These are phyloP conservation scores for Melikaiella ostensackeni DNA, from an alignment of 2,888 invertebrate genomes.

Conservation along the genomic window DNA sequence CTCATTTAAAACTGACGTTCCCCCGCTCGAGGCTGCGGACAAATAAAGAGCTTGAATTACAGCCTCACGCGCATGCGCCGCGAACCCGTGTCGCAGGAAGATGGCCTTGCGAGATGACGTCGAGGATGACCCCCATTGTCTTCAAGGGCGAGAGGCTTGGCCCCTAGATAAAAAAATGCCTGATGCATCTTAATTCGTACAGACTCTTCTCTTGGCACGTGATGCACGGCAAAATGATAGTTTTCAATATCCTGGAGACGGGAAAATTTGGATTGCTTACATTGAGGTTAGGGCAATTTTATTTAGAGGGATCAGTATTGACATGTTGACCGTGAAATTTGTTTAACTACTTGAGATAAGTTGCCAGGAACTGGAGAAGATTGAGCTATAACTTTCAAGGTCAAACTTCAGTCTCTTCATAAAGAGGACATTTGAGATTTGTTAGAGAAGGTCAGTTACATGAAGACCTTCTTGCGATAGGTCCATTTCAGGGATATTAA, in stretches of 20 bases:
- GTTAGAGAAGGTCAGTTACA: too few relatives aligned
- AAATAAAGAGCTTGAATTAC: constrained; percentile 71
- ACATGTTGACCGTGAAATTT: too few relatives aligned
- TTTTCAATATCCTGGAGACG: constrained; percentile 21
- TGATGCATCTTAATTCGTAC: constrained; percentile 65
- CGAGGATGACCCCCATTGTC: constrained; percentile 68
- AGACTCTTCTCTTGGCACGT: constrained; percentile 32
- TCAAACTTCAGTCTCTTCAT: too few relatives aligned
- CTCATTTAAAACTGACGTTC: constrained; percentile 58
- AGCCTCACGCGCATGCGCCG: constrained; percentile 50
- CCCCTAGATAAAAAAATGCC: constrained; percentile 55
- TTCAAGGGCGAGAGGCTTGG: constrained; percentile 63
- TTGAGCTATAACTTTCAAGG: too few relatives aligned
- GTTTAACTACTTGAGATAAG: too few relatives aligned
- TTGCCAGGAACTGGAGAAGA: too few relatives aligned
- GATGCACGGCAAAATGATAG: constrained; percentile 3
- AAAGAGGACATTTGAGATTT: too few relatives aligned
- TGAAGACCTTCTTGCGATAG: too few relatives aligned
- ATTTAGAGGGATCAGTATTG: too few relatives aligned
- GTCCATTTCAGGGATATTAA: too few relatives aligned
- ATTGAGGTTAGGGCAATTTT: neutral
- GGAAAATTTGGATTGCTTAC: neutral
- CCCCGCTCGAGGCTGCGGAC: constrained; percentile 46
- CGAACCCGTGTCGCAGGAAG: constrained; percentile 49
- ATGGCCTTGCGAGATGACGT: constrained; percentile 72